phyloP scores from a whole-genome alignment of 2,797 vertebrate genomes.

The Coracias cyanogaster region DNA sequence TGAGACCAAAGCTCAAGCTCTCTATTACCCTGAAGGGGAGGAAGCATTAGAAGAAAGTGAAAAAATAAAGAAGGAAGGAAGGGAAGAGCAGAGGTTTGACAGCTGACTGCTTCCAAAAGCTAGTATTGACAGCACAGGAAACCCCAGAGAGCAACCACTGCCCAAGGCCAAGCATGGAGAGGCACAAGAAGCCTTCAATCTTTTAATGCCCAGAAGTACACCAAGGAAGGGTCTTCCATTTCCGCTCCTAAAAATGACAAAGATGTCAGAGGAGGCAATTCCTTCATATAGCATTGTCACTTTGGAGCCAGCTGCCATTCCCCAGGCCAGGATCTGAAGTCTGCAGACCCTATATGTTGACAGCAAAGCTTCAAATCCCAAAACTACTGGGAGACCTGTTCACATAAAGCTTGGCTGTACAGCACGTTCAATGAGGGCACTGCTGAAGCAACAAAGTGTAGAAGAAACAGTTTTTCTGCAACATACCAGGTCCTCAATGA shows the following conservation, averaged over 20 bases:
- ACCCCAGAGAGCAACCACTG: not conserved
- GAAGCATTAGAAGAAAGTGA: not conserved
- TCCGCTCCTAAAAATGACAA: not conserved
- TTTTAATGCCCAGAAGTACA: not conserved
- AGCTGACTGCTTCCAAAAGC: not conserved
- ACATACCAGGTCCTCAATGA: slow-evolving; percentile 93
- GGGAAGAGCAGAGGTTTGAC: not conserved
- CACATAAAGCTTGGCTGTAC: not conserved
- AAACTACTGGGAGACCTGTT: not conserved
- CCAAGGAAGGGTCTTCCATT: not conserved
- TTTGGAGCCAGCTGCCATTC: not conserved
- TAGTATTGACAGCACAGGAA: not conserved
- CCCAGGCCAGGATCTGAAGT: not conserved
- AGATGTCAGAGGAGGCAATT: not conserved
- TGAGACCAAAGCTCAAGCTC: not conserved
- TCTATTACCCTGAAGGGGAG: not conserved
- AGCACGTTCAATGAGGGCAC: not conserved
- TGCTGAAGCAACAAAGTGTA: not conserved
- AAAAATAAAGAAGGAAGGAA: not conserved
- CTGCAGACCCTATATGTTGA: not conserved
- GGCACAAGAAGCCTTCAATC: not conserved
- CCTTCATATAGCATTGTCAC: not conserved
- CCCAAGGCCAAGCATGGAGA: not conserved
- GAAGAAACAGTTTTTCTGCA: not conserved
- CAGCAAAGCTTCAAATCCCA: not conserved